Evolutionary conservation across 2,888 invertebrate species (phyloP), one percentile per base, ranked within the genome.

Genomic region (Therioaphis trifolii): DNA sequence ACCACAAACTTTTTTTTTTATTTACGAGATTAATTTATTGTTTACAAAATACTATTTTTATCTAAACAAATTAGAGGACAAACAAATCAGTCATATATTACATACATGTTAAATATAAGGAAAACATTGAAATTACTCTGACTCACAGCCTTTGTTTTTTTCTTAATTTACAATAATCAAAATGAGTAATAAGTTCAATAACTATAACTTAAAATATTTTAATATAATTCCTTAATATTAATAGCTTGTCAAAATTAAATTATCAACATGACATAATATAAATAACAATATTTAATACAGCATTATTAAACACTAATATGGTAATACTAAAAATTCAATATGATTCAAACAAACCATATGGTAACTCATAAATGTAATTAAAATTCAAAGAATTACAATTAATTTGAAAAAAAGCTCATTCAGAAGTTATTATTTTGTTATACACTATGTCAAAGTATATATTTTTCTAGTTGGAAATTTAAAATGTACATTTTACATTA

Each of bases 101-200:
- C 29, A 71, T 80, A 61, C 21, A 80, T 55, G 29, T 71, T 72
- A 80, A 72, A 35, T 61, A 71, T 52, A 58, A 61, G 71, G 80
- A 80, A 69, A 80, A 71, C 71, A 1, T 71, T 61, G 18, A 80
- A 80, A 61, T 80, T 80, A 80, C 69, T 79, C 69, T 43, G 35
- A 80, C 80, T 82, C 80, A 82, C 82, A 82, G 82, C 82, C 82
- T 72, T 82, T 49, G 61, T 71, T 82, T 82, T 49, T 58, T 71
- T n/a, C 29, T 68, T 46, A 80, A 61, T 72, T 7, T 61, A 80
- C 71, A 80, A 71, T 58, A 58, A 69, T 71, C 27, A 71, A 58
- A 71, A 46, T 78, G 40, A 52, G 18, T 80, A 80, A 46, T 78
- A 68, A 52, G 24, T 68, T 68, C 12, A 55, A 68, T 68, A 66